Base-by-base conservation (phyloP, 2,797 vertebrate species). In the Garrulus glandarius region DNA sequence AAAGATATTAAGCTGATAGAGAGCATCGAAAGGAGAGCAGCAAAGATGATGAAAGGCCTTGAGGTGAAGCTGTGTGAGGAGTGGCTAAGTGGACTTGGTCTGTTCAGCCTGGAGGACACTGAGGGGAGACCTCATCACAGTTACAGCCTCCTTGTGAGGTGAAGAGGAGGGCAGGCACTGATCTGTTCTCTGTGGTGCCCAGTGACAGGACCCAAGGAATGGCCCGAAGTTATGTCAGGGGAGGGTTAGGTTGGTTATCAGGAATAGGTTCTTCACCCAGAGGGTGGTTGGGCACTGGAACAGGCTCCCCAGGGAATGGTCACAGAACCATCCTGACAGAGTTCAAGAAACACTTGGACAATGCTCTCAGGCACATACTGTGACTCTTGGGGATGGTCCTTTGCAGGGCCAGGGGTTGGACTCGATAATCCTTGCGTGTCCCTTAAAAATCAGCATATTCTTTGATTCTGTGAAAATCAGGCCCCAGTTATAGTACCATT, bases 381-480 rank as follows among this genome's bases (percentile, higher is more conserved):
- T 21, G 13, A 49, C 46, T 17, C 43, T 34, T 64, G 30, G 14
- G 27, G 14, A 36, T 15, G 9, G 15, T 26, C 13, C 24, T 64
- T 14, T 64, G 24, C 41, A 30, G 43, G 16, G 9, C 4, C 50
- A 34, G 24, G 30, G 47, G 24, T 7, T 49, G 20, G 41, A 10
- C 34, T 17, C 0, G 0, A 18, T 61, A 36, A 32, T 32, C 26
- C 16, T 41, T 17, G 24, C 16, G 20, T 4, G 29, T n/a, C 34
- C 6, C 15, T 15, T 46, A 24, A 23, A 63, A 27, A 10, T 24
- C 68, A 64, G 16, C 24, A 30, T 20, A 21, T 24, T 56, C 34
- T 11, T 9, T 56, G 43, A 41, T 26, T 84, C 43, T 65, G 36
- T 37, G 16, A 69, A 90, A 78, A 68, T 67, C 15, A 2, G 49